Base-by-base conservation (phyloP, 2,113 vertebrate genomes). In the Bolborhynchus lineola region DNA sequence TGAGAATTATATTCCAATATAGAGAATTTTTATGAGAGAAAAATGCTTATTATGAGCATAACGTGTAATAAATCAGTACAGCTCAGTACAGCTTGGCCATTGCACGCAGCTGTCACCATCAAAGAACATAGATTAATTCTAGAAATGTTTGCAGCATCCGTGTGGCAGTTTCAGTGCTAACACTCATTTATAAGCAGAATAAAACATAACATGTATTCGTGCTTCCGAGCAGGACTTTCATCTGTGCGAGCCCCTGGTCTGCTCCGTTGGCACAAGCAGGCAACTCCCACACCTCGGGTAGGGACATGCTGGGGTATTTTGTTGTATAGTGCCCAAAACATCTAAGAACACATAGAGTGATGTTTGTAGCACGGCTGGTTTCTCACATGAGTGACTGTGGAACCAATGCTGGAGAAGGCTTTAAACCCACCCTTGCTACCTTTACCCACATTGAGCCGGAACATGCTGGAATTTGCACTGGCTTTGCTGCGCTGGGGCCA, bases 401-500 rank as follows among this genome's bases (percentile, higher is more conserved):
- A 13, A 1, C 11, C n/a, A 55, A 3, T 11, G 7, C 25, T 13
- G 67, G 18, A 28, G 26, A 10, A 80, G 39, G 31, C 19, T 89
- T 35, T 7, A 16, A 64, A 23, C 2, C n/a, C 33, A 8, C 7
- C 17, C 62, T 60, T 3, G 19, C 50, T 53, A 28, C 14, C 13
- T 44, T 25, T 17, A 16, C 33, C 18, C n/a, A 1, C 0, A 1
- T 0, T 2, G 44, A 90, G 71, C 33, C 50, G 70, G 19, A 8
- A 11, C 24, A 2, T 0, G 12, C 68, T 9, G 25, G 67, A 41
- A 29, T 4, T 11, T 11, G 35, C 9, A 0, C 4, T 15, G 55
- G 19, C 62, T 65, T 75, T 37, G 82, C 39, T 33, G 46, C 16
- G 68, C 26, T 15, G 60, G 21, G 44, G 60, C 18, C 37, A 18